phyloP scores from a whole-genome alignment of 2,888 invertebrate genomes.

The Perithous albicinctus region DNA sequence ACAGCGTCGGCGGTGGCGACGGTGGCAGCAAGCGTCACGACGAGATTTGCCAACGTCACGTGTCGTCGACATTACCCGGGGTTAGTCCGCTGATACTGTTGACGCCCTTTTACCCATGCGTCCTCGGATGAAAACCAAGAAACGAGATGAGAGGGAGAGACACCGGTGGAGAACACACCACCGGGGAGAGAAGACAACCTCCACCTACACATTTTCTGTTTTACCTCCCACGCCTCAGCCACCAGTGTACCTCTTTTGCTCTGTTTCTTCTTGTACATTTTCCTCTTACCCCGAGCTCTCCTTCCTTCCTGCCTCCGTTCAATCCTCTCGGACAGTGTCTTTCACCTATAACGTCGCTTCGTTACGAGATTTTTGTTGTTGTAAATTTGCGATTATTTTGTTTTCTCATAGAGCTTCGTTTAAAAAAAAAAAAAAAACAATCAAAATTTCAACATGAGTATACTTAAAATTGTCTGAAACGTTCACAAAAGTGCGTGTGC shows the following conservation, averaged over 20 bases:
- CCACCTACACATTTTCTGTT: slow-evolving; percentile 68
- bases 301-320: slow-evolving; percentile 64
- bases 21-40: slow-evolving; percentile 71
- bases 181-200: slow-evolving; percentile 55
- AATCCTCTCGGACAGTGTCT: slow-evolving; percentile 17
- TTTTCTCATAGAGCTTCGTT: too few species aligned
- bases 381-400: too few species aligned
- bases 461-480: too few species aligned
- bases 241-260: slow-evolving; percentile 50
- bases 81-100: slow-evolving; percentile 77
- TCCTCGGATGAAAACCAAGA: slow-evolving; percentile 56
- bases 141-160: slow-evolving; percentile 40
- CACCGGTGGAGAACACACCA: slow-evolving; percentile 4
- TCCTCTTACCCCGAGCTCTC: slow-evolving; percentile 53
- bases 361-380: not conserved
- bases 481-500: too few species aligned
- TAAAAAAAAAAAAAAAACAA: too few species aligned
- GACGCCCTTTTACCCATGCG: slow-evolving; percentile 66
- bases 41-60: slow-evolving; percentile 82
- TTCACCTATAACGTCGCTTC: slow-evolving; percentile 14
- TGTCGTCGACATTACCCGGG: slow-evolving; percentile 81
- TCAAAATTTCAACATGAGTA: too few species aligned
- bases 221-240: slow-evolving; percentile 66
- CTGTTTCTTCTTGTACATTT: slow-evolving; percentile 48
- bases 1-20: slow-evolving; percentile 65